These are phyloP conservation scores for Nothura maculosa DNA, from an alignment of 2,797 vertebrate species.

Conservation along the genomic window DNA sequence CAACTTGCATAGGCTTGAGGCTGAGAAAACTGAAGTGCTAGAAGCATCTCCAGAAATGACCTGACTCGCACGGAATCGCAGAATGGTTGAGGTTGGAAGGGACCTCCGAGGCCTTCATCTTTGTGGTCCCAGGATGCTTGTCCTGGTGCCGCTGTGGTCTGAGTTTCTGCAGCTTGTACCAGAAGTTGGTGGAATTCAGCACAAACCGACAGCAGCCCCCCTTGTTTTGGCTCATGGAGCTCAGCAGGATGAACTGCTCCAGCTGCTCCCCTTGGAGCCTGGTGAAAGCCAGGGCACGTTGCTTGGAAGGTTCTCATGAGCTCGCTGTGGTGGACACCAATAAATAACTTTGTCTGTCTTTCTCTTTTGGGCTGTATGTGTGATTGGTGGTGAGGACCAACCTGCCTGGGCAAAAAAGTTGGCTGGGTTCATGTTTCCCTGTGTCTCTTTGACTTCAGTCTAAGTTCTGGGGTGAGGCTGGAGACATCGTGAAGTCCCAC, in stretches of 20 bases:
- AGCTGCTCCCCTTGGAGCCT: too few relatives aligned
- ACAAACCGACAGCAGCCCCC: background rate
- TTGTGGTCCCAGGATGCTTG: background rate
- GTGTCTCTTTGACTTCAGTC: background rate
- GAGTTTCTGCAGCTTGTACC: background rate
- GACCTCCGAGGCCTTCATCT: background rate
- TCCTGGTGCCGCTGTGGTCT: background rate
- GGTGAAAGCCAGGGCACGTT: background rate
- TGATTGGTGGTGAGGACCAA: background rate
- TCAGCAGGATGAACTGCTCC: background rate
- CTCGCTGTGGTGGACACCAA: background rate
- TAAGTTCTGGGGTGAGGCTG: background rate
- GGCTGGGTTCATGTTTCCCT: background rate
- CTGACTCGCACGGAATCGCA: background rate
- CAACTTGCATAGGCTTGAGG: background rate
- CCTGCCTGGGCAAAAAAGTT: background rate
- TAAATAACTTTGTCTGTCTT: background rate
- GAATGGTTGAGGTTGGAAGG: too few relatives aligned
- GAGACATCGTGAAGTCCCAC: background rate
- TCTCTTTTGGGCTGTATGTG: fast-evolving
- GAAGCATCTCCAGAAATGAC: background rate
- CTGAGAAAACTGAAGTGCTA: background rate
- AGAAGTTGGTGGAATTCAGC: background rate
- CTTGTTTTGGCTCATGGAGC: background rate
- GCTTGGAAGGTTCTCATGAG: background rate